These are phyloP conservation scores for Hydropsyche tenuis DNA, from an alignment of 1,140 invertebrate species.

Conservation along the genomic window DNA sequence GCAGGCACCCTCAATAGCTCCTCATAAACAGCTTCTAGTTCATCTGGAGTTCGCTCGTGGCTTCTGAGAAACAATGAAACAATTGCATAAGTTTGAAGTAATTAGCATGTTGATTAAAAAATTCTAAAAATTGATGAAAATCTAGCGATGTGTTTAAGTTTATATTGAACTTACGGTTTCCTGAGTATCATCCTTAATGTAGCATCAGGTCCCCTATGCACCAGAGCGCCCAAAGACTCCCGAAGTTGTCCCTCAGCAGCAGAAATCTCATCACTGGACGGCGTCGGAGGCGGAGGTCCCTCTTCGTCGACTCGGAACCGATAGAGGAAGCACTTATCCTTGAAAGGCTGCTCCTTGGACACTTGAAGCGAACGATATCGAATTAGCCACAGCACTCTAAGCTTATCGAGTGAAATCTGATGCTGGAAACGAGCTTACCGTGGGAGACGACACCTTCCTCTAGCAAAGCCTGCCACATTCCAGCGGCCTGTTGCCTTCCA, in stretches of 20 bases:
- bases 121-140: too few relatives aligned
- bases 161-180: slow-evolving; percentile 83
- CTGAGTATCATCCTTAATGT: slow-evolving; percentile 80
- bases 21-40: slow-evolving; percentile 85
- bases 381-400: background rate
- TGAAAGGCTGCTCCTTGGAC: slow-evolving; percentile 81
- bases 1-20: slow-evolving; percentile 85
- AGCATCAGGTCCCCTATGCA: slow-evolving; percentile 77
- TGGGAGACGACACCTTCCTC: slow-evolving; percentile 82
- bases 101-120: too few relatives aligned
- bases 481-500: slow-evolving; percentile 76
- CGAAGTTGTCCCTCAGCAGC: slow-evolving; percentile 73
- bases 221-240: slow-evolving; percentile 70
- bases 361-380: slow-evolving; percentile 58
- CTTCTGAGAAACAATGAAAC: slow-evolving; percentile 59
- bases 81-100: background rate
- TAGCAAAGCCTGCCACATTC: slow-evolving; percentile 85
- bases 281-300: slow-evolving; percentile 60
- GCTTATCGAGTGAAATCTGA: background rate
- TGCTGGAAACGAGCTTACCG: slow-evolving; percentile 62
- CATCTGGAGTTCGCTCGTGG: slow-evolving; percentile 78
- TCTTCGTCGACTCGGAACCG: slow-evolving; percentile 79
- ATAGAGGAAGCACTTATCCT: slow-evolving; percentile 85
- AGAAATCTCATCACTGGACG: slow-evolving; percentile 62
- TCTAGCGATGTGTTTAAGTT: too few relatives aligned